Percentiles rank a stretch among this genome's conserved stretches.
These are phyloP conservation scores for Megaustenia siamemsis DNA, from an alignment of 2,888 invertebrate species.

Conservation along the genomic window DNA sequence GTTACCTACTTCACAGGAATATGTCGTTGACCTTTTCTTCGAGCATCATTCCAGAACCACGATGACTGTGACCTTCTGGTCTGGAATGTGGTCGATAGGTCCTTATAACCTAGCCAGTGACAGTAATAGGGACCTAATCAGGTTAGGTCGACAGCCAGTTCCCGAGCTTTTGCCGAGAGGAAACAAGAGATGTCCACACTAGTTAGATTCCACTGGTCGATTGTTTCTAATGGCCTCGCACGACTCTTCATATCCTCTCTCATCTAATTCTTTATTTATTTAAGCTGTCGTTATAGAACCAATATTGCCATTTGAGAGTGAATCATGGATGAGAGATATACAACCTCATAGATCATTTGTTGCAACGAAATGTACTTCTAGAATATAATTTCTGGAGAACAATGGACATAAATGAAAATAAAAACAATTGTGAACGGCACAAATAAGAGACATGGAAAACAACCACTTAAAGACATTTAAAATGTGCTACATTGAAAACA, in stretches of 20 bases:
- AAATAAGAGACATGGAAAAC: too few relatives aligned
- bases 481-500: too few relatives aligned
- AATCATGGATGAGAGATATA: too few relatives aligned
- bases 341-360: too few relatives aligned
- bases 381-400: too few relatives aligned
- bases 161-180: background rate
- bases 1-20: background rate
- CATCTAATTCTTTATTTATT: too few relatives aligned
- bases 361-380: too few relatives aligned
- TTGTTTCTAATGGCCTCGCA: background rate
- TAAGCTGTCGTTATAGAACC: background rate
- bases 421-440: too few relatives aligned
- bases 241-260: background rate
- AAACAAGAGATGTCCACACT: background rate
- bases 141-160: background rate
- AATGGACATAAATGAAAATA: too few relatives aligned
- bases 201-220: background rate
- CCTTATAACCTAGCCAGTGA: background rate
- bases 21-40: background rate
- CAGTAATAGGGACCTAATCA: conserved; percentile 16
- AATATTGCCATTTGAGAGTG: too few relatives aligned
- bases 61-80: background rate
- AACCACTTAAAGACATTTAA: too few relatives aligned
- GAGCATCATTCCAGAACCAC: background rate
- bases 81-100: background rate